Conservation (phyloP, 2,797 vertebrate genomes). For the Poeciliopsis paucimaculata region DNA sequence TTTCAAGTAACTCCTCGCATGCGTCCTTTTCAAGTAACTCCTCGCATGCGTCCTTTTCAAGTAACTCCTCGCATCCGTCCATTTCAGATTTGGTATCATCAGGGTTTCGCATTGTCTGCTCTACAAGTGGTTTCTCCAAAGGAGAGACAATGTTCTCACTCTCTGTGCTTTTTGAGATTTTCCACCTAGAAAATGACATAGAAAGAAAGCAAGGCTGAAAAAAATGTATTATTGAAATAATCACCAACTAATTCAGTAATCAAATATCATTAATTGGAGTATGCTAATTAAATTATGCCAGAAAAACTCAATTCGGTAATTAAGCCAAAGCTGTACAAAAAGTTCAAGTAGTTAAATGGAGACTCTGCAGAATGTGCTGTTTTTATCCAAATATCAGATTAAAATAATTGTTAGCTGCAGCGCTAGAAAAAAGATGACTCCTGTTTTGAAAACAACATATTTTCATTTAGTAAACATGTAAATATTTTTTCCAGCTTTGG, state of each 20-base stretch:
- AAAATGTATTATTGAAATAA: background rate
- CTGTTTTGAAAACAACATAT: slow-evolving; percentile 3
- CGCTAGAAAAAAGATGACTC: background rate
- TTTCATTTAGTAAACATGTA: background rate
- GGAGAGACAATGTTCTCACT: slow-evolving; percentile 17
- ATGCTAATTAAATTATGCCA: too few species aligned
- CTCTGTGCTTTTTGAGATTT: slow-evolving; percentile 13
- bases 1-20: slow-evolving; percentile 17
- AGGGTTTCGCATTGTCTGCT: slow-evolving; percentile 11
- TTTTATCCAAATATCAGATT: too few species aligned
- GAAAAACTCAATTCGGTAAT: too few species aligned
- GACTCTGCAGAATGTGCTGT: too few species aligned
- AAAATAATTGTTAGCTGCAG: too few species aligned
- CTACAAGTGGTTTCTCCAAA: slow-evolving; percentile 17
- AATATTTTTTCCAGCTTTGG: background rate
- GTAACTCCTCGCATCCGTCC: slow-evolving; percentile 9
- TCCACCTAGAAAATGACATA: slow-evolving; percentile 43
- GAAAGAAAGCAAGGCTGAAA: background rate
- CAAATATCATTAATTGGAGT: too few species aligned
- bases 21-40: slow-evolving; percentile 37
- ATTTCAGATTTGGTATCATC: slow-evolving; percentile 20
- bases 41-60: background rate
- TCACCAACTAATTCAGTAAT: too few species aligned
- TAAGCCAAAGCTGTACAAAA: too few species aligned
- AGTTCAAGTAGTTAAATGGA: too few species aligned